Percentiles rank a stretch among this genome's conserved stretches.
Evolutionary conservation across 2,888 invertebrate species (phyloP).

Genomic region (Drosophila limbata): DNA sequence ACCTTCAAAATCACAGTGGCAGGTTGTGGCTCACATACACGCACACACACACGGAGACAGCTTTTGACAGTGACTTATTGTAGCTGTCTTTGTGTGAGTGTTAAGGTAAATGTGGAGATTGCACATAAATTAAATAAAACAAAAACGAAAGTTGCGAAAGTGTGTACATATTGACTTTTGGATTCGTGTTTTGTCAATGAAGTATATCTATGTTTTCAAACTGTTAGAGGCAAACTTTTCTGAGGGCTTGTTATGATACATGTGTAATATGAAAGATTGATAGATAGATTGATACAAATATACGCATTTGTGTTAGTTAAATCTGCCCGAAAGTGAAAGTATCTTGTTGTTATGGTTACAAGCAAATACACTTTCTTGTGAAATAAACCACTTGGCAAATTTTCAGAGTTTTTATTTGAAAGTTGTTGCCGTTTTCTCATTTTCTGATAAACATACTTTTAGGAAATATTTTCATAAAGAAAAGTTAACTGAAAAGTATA

Average conservation of each 20-base stretch:
- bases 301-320: background rate
- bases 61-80: constrained; percentile 76
- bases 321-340: too few species aligned
- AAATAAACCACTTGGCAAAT: background rate
- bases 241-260: background rate
- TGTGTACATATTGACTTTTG: constrained; percentile 6
- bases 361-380: background rate
- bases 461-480: too few species aligned
- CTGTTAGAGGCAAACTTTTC: background rate
- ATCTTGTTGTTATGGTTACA: background rate
- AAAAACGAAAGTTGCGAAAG: constrained; percentile 41
- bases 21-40: constrained; percentile 35
- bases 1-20: constrained; percentile 54
- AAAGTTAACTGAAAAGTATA: too few species aligned
- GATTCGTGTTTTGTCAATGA: background rate
- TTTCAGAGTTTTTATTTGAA: too few species aligned
- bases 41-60: constrained; percentile 15
- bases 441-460: too few species aligned
- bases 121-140: constrained; percentile 66
- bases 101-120: constrained; percentile 6
- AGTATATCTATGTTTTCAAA: background rate
- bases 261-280: background rate
- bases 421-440: too few species aligned
- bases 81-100: constrained; percentile 13
- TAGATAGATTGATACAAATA: constrained; percentile 2